Conservation (phyloP, 2,888 invertebrate species). For the Heliconius erato region DNA sequence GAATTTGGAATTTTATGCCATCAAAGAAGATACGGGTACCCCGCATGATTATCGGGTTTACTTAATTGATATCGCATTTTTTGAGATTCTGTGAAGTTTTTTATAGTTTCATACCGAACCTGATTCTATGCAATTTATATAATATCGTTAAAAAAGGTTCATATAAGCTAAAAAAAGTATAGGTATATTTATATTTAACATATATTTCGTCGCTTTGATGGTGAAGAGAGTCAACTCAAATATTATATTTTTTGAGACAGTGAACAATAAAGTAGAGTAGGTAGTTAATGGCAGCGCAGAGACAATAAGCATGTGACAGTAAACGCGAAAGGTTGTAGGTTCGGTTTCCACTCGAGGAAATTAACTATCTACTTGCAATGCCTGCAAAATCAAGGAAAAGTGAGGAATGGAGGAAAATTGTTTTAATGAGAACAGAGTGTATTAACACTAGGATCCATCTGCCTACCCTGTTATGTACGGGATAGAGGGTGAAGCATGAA, state of each 20-base stretch:
- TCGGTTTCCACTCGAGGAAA: no score
- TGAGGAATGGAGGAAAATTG: no score
- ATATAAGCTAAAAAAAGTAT: not conserved
- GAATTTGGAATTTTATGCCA: constrained; percentile 7
- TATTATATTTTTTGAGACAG: not conserved
- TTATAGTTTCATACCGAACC: no score
- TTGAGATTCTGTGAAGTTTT: not conserved
- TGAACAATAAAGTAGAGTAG: not conserved
- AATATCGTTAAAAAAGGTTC: no score
- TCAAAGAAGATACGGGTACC: constrained; percentile 28
- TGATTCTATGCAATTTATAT: not conserved
- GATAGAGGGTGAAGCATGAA: no score
- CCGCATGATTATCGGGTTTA: constrained; percentile 15
- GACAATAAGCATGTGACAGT: no score
- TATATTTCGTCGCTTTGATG: not conserved
- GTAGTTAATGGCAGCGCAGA: not conserved
- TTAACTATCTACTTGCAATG: no score
- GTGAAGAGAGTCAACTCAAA: not conserved
- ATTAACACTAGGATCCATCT: no score
- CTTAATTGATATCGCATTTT: constrained; percentile 14
- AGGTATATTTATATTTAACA: not conserved
- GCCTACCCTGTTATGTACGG: no score
- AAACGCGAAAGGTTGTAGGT: no score
- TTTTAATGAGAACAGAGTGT: no score
- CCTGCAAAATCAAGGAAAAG: no score